Percentiles rank a stretch among this genome's conserved stretches.
Conservation (phyloP, 2,797 vertebrate genomes). For the Parotocinclus haroldoi region DNA sequence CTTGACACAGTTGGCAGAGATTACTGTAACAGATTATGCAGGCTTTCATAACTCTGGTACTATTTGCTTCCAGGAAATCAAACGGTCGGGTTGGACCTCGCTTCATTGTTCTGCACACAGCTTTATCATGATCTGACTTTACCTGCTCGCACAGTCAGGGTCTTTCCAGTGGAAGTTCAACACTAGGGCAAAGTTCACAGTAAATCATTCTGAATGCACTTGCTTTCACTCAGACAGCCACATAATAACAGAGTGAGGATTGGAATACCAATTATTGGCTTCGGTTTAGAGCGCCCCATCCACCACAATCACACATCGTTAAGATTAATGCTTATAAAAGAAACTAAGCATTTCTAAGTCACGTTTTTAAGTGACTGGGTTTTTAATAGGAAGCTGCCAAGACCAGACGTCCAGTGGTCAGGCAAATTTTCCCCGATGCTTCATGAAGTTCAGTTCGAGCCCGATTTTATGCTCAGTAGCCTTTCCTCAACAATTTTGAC, state of each 20-base stretch:
- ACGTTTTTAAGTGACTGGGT: neutral
- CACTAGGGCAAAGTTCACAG: conserved; percentile 9
- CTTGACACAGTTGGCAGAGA: conserved; percentile 7
- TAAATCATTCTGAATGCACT: conserved; percentile 8
- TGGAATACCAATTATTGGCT: conserved; percentile 29
- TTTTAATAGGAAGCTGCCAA: conserved; percentile 40
- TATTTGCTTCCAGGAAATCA: conserved; percentile 7
- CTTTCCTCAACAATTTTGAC: conserved; percentile 4
- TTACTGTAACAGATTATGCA: neutral
- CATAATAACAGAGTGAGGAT: conserved; percentile 28
- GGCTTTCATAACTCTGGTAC: neutral
- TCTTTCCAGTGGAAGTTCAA: conserved; percentile 11
- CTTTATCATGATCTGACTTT: conserved; percentile 11
- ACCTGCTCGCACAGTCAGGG: conserved; percentile 2
- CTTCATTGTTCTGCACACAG: neutral
- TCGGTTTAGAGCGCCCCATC: conserved; percentile 9
- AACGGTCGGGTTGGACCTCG: neutral
- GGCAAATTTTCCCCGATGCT: conserved; percentile 14
- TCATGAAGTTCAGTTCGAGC: conserved; percentile 22
- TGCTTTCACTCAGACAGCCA: conserved; percentile 21
- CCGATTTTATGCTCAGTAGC: conserved; percentile 14
- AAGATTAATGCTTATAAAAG: conserved; percentile 14
- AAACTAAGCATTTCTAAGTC: conserved; percentile 28
- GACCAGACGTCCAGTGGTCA: neutral
- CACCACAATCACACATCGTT: conserved; percentile 26